A percentile compares a stretch with the other conserved stretches of the same genome.
phyloP scores from a whole-genome alignment of 2,113 vertebrate species.

The Xiphophorus maculatus region DNA sequence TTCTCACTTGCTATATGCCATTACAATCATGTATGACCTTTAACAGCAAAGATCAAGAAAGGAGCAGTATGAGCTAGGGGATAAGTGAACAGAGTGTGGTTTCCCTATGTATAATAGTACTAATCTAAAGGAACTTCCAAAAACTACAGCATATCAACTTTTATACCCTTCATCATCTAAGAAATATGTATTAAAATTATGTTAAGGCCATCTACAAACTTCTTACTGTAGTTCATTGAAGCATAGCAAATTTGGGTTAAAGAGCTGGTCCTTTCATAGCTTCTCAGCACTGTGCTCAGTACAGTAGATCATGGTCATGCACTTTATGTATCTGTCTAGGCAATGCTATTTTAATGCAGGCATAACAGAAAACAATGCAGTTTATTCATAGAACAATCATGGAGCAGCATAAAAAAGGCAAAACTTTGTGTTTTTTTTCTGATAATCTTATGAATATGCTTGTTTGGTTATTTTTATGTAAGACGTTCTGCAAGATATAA shows the following conservation, averaged over 20 bases:
- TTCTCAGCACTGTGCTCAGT: slow-evolving; percentile 34
- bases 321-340: slow-evolving; percentile 56
- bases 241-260: slow-evolving; percentile 11
- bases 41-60: slow-evolving; percentile 3
- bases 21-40: slow-evolving; percentile 32
- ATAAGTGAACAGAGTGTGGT: slow-evolving; percentile 1
- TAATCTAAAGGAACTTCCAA: slow-evolving; percentile 32
- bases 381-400: not conserved
- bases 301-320: slow-evolving; percentile 47
- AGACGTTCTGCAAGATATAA: not conserved
- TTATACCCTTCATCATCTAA: slow-evolving; percentile 8
- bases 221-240: slow-evolving; percentile 24
- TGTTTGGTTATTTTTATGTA: not conserved
- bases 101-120: not conserved
- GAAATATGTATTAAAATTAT: slow-evolving; percentile 23
- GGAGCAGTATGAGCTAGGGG: slow-evolving; percentile 3
- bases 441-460: slow-evolving; percentile 3
- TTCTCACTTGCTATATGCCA: slow-evolving; percentile 17
- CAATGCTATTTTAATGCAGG: not conserved
- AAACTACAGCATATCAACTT: slow-evolving; percentile 37
- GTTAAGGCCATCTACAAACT: not conserved
- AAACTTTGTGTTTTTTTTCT: not conserved
- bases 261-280: slow-evolving; percentile 23
- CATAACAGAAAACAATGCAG: not conserved
- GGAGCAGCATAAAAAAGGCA: slow-evolving; percentile 5